A percentile compares a stretch with the other conserved stretches of the same genome.
phyloP scores from a whole-genome alignment of 2,888 invertebrate species.

The Hypolimnas misippus region DNA sequence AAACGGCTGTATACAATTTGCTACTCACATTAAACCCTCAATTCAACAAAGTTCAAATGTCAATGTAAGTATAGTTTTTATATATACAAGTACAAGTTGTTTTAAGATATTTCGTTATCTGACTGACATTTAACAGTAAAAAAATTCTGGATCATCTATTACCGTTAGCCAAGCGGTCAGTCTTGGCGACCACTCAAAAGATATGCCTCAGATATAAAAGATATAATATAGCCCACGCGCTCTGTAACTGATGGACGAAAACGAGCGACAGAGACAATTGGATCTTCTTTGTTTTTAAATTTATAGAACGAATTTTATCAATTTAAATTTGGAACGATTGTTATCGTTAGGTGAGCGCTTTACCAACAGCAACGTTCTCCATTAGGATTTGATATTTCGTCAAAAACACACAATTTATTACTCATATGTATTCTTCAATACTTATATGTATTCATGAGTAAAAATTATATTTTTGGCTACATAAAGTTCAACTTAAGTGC shows the following conservation, averaged over 20 bases:
- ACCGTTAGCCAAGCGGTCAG: constrained; percentile 61
- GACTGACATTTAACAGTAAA: constrained; percentile 66
- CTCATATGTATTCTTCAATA: too few species aligned
- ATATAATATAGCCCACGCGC: constrained; percentile 10
- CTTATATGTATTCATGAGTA: too few species aligned
- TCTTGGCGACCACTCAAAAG: constrained; percentile 28
- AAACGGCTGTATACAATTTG: too few species aligned
- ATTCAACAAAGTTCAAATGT: too few species aligned
- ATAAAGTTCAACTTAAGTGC: too few species aligned
- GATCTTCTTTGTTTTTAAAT: not conserved
- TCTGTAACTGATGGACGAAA: not conserved
- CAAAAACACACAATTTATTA: too few species aligned
- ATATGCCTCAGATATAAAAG: constrained; percentile 7
- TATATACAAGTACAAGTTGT: not conserved
- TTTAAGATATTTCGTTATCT: constrained; percentile 37
- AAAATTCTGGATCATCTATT: constrained; percentile 57
- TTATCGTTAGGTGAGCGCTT: too few species aligned
- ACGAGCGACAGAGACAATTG: not conserved
- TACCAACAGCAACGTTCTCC: too few species aligned
- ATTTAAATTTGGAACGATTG: not conserved
- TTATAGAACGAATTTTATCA: not conserved
- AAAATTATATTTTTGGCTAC: too few species aligned
- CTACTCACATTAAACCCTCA: too few species aligned
- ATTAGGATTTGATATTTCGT: too few species aligned
- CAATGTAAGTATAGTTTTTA: not conserved